Evolutionary conservation across 2,888 invertebrate genomes (phyloP).

Genomic region (Chaitophorus viminalis): DNA sequence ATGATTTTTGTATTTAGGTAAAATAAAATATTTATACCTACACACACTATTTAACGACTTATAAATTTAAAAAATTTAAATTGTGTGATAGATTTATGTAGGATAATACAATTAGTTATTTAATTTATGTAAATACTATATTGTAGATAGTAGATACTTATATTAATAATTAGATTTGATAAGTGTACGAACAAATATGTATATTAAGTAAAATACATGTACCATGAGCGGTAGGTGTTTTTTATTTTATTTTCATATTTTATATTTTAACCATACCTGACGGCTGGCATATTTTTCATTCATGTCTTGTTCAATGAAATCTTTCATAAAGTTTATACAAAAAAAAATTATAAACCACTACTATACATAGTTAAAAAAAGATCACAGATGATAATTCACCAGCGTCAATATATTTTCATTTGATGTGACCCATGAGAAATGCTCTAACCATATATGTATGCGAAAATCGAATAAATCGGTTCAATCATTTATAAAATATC

Average conservation of each 20-base stretch:
- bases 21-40: no score
- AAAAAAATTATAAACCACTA: background rate
- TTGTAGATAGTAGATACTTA: no score
- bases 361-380: background rate
- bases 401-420: background rate
- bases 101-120: background rate
- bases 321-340: constrained; percentile 17
- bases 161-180: background rate
- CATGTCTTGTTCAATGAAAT: background rate
- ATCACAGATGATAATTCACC: constrained; percentile 30
- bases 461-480: constrained; percentile 20
- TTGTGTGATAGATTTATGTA: no score
- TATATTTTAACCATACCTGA: background rate
- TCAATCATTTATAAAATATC: constrained; percentile 22
- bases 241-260: background rate
- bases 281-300: background rate
- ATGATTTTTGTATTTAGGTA: no score
- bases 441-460: background rate
- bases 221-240: background rate
- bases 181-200: background rate
- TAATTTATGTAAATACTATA: background rate
- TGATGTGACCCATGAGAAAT: background rate
- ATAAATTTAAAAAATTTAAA: no score
- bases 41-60: no score
- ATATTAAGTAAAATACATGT: background rate